Base-by-base conservation (phyloP, 92 coral and sea anemone genomes). In the Bergia sp. region DNA sequence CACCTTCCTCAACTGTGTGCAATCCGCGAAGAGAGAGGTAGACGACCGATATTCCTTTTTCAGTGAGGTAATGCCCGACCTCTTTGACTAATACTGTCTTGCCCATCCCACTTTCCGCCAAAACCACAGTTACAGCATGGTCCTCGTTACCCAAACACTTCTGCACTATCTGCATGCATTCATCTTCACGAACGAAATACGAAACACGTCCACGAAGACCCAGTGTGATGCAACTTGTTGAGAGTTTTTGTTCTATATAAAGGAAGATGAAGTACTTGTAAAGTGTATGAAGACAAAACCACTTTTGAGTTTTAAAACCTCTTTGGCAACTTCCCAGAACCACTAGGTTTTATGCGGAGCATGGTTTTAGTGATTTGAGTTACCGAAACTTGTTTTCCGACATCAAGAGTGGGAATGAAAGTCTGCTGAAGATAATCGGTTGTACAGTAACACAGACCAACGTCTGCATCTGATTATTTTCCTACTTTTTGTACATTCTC, bases 11-110 rank as follows among this genome's bases (percentile, higher is more conserved):
- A 29, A 29, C 29, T 29, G 29, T 29, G 29, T 29, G 29, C 29
- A 29, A 29, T 29, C 29, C 29, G 29, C 29, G 29, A 29, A 29
- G 29, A 29, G 29, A 77, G 21, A 77, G 43, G 81, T 42, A 77
- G 37, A 77, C 36, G 1, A 77, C 81, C 29, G 81, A 77, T 29
- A 45, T 77, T 47, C 81, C 81, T 43, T 77, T 18, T 29, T 77
- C 81, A n/a, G 37, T 58, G 15, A 77, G 55, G 81, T 58, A 77
- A 77, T 77, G 81, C 49, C 81, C 81, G 23, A 77, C 81, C 58
- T 77, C 81, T 29, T 21, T 42, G 81, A 77, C 61, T 5, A 77
- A 44, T 58, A 44, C 49, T n/a, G 81, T 77, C 38, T 77, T 77
- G 2, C 81, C 81, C 50, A 77, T 77, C 23, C 81, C 81, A 77